These are phyloP conservation scores for Pachyuromys duprasi DNA, from an alignment of 2,797 vertebrate genomes.

Conservation along the genomic window DNA sequence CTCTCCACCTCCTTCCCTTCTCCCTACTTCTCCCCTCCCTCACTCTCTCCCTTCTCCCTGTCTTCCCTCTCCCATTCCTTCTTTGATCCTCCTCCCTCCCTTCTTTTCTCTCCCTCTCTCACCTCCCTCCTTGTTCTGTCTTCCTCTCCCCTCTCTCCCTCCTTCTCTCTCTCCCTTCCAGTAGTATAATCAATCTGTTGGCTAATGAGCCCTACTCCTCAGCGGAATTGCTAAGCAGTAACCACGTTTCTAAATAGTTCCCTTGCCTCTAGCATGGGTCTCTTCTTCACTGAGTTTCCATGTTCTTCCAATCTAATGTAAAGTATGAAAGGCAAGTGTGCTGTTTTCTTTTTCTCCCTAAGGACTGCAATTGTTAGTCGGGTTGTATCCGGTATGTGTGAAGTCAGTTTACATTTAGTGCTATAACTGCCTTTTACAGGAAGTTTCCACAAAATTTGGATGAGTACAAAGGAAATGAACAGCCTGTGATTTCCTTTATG, in stretches of 20 bases:
- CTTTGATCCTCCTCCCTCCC: neutral
- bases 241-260: conserved; percentile 80
- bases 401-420: conserved; percentile 83
- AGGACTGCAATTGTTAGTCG: conserved; percentile 78
- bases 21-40: too few relatives aligned
- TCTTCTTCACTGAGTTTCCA: conserved; percentile 70
- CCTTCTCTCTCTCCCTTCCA: neutral
- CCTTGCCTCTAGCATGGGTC: conserved; percentile 78
- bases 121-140: neutral
- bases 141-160: neutral
- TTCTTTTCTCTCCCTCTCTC: neutral
- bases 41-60: neutral
- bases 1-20: neutral
- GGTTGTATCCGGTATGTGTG: conserved; percentile 79
- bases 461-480: conserved; percentile 80
- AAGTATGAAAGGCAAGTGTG: conserved; percentile 72
- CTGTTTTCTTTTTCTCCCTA: conserved; percentile 78
- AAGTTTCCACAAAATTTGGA: conserved; percentile 81
- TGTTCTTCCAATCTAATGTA: conserved; percentile 74
- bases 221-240: conserved; percentile 80
- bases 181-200: conserved; percentile 65
- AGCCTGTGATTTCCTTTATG: conserved; percentile 82
- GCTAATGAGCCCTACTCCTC: conserved; percentile 75
- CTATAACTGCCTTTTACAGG: conserved; percentile 83
- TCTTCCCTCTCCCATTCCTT: too few relatives aligned